Conservation (phyloP, 2,797 vertebrate species). For the Parauchenoglanis ngamensis region DNA sequence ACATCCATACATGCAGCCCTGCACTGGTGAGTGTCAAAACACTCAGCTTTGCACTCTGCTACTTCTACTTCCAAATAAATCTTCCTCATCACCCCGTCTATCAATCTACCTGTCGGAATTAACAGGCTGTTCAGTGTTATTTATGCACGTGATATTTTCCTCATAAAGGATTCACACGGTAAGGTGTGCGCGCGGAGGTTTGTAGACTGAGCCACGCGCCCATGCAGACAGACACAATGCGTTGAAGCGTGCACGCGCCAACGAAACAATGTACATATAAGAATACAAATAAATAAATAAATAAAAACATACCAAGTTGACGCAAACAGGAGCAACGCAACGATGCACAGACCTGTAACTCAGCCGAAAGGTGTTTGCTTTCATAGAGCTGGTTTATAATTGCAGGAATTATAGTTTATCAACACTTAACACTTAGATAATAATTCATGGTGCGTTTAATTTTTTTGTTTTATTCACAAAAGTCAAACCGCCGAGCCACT, state of each 20-base stretch:
- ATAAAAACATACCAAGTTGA: background rate
- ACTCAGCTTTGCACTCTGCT: background rate
- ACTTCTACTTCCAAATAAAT: background rate
- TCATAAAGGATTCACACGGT: background rate
- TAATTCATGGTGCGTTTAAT: background rate
- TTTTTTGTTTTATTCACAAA: background rate
- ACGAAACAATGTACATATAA: no score
- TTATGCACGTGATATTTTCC: background rate
- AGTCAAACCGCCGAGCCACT: background rate
- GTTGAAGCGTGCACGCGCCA: background rate
- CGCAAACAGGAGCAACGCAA: background rate
- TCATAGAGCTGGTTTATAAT: background rate
- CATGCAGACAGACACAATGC: slow-evolving; percentile 10
- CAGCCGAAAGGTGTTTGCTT: background rate
- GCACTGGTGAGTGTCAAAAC: background rate
- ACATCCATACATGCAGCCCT: background rate
- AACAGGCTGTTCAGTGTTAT: background rate
- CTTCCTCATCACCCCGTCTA: background rate
- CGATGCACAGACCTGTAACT: background rate
- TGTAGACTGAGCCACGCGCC: background rate
- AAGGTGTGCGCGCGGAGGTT: background rate
- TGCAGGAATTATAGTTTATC: background rate
- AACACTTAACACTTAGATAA: background rate
- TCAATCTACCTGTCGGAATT: background rate
- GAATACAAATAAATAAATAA: background rate